Base-by-base conservation (phyloP, 1,140 invertebrate genomes). In the Ephestia elutella region DNA sequence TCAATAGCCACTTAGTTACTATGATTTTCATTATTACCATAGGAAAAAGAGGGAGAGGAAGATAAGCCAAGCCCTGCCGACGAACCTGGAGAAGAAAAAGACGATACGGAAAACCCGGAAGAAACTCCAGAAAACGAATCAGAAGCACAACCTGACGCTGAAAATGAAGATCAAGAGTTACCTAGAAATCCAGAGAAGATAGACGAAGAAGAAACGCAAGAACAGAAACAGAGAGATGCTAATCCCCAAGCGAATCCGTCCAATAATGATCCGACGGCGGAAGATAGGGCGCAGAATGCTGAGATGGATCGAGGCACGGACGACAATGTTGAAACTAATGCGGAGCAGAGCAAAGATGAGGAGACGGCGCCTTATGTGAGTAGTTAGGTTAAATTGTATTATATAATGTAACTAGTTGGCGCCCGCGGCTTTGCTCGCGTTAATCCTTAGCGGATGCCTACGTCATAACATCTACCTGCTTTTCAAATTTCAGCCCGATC, bases 221-320 rank as follows among this genome's bases (percentile, higher is more conserved):
- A 93, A 87, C 80, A 95, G 69, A 93, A 97, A 73, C 93, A 95
- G 73, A 92, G 96, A 7, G 91, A 93, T 63, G 91, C 83, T 13
- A 83, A 90, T 53, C 84, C 91, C 32, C 82, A 90, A 68, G 89
- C 91, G 7, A 86, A 90, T 68, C 81, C 90, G 19, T 92, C 92
- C 7, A 91, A 90, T 60, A 90, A 92, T 63, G 90, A 92, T 60
- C 86, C 90, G 1, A 86, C 87, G 19, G 83, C 89, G 8, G 89
- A 88, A 50, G 89, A 91, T 8, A 79, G 73, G 48, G 80, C 77
- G 5, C 83, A 90, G 49, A 89, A 84, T 53, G 86, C 86, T 4
- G 68, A 86, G 58, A 81, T 78, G 76, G 81, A 89, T 49, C 70
- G 63, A 63, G 89, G 89, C 2, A 82, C 82, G 1, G 78, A 86